Conservation (phyloP, 2,113 vertebrate genomes). For the Platichthys flesus region DNA sequence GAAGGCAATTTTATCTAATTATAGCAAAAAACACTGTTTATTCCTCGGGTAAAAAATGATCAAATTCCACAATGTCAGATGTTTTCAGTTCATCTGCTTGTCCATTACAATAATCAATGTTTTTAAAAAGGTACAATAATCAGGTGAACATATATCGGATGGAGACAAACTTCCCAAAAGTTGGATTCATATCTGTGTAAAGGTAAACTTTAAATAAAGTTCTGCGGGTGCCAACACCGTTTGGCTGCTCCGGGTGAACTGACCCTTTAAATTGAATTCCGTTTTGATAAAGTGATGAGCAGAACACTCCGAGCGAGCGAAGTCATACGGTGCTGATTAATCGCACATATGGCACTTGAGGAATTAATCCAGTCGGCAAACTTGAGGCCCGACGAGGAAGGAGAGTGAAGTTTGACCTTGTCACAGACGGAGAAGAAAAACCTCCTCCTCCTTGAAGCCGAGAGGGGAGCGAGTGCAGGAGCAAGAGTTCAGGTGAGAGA, state of each 20-base stretch:
- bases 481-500: constrained; percentile 16
- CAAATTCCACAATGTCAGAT: too few species aligned
- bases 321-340: background rate
- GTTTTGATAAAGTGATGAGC: background rate
- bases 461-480: constrained; percentile 3
- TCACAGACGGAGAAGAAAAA: constrained; percentile 15
- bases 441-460: background rate
- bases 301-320: background rate
- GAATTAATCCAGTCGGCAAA: constrained; percentile 11
- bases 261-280: constrained; percentile 1
- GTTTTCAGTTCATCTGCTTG: too few species aligned
- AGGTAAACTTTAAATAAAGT: background rate
- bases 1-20: constrained; percentile 1
- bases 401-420: constrained; percentile 51
- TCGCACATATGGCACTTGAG: background rate
- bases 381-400: background rate
- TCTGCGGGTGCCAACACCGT: too few species aligned
- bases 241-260: background rate
- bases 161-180: background rate
- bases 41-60: too few species aligned
- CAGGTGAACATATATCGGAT: too few species aligned
- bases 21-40: too few species aligned
- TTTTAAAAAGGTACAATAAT: background rate
- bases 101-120: background rate
- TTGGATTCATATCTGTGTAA: background rate